Conservation (phyloP, 2,888 invertebrate species). For the Tipula lateralis region DNA sequence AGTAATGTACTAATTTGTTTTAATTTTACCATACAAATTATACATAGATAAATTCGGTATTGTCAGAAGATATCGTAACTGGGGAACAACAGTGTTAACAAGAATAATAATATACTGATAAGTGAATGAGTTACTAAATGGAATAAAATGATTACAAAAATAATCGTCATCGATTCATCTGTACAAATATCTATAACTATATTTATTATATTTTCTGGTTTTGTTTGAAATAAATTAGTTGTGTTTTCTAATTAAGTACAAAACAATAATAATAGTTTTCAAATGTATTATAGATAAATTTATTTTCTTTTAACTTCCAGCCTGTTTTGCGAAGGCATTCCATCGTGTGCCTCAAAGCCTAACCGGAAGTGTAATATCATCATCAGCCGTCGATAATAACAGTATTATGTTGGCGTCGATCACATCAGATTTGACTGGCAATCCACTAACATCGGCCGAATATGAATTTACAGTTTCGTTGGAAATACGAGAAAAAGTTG, state of each 20-base stretch:
- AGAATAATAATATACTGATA: not conserved
- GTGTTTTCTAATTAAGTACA: not conserved
- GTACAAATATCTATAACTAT: not conserved
- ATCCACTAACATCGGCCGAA: constrained; percentile 57
- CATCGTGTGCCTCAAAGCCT: constrained; percentile 79
- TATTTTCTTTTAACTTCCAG: constrained; percentile 37
- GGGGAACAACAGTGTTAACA: not conserved
- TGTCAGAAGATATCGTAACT: not conserved
- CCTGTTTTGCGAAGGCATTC: constrained; percentile 92
- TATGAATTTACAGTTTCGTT: constrained; percentile 87
- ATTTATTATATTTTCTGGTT: not conserved
- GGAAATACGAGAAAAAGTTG: constrained; percentile 90
- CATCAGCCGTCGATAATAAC: constrained; percentile 51
- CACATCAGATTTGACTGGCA: constrained; percentile 57
- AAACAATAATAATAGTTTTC: not conserved
- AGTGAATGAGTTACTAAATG: not conserved
- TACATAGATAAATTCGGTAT: too few species aligned
- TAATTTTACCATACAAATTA: too few species aligned
- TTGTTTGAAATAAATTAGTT: not conserved
- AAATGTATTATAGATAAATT: constrained; percentile 27
- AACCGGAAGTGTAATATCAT: constrained; percentile 67
- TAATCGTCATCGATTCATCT: not conserved
- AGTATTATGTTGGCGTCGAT: constrained; percentile 52
- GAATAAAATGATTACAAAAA: not conserved
- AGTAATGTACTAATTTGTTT: too few species aligned